phyloP scores from a whole-genome alignment of 2,888 invertebrate genomes.

The Eutolmus rufibarbis region DNA sequence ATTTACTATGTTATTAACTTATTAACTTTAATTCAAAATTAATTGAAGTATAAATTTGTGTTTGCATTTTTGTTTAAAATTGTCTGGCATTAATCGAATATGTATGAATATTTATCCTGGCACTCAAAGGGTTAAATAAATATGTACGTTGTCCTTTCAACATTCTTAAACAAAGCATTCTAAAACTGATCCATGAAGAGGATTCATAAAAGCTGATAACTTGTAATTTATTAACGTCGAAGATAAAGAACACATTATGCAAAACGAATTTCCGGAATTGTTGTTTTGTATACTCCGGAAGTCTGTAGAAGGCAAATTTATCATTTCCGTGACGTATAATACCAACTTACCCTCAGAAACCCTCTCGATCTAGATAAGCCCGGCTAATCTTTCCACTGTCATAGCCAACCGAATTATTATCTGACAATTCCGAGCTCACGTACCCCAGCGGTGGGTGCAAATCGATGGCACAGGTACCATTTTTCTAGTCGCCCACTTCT shows the following conservation, averaged over 20 bases:
- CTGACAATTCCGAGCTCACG: not conserved
- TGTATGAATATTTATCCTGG: too few relatives aligned
- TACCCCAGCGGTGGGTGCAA: not conserved
- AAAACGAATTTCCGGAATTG: not conserved
- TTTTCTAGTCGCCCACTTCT: not conserved
- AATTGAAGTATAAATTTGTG: too few relatives aligned
- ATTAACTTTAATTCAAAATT: too few relatives aligned
- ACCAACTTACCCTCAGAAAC: not conserved
- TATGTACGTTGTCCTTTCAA: too few relatives aligned
- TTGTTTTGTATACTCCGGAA: not conserved
- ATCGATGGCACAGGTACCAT: not conserved
- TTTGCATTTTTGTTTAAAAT: too few relatives aligned
- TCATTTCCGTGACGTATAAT: not conserved
- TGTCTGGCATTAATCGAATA: too few relatives aligned
- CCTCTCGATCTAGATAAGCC: not conserved
- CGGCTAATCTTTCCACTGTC: not conserved
- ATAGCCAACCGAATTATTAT: not conserved
- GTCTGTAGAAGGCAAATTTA: not conserved
- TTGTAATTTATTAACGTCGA: not conserved
- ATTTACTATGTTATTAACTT: too few relatives aligned
- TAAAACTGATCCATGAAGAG: not conserved
- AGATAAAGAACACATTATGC: not conserved
- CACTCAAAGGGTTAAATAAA: too few relatives aligned
- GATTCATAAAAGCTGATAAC: not conserved
- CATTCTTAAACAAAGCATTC: not conserved